Evolutionary conservation across 2,888 invertebrate species (phyloP), one percentile per base, ranked within the genome.

Genomic region (Labia minor): DNA sequence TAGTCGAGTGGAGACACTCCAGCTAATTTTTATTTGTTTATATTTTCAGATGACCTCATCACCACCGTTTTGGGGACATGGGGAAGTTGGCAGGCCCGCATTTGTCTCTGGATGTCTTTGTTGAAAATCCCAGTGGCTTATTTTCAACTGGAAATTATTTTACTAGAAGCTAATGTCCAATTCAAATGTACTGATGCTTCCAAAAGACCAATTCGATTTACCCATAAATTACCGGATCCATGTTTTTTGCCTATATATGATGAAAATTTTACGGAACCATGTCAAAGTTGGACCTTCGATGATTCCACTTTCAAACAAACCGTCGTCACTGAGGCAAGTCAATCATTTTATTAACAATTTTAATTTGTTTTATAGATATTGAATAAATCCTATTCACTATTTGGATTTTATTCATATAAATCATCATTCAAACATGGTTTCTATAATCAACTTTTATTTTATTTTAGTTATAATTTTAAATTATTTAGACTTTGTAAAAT

Each of bases 81-180:
- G 70, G 85, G 85, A 64, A 78, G 72, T 74, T 85, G 85, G 84
- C 85, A 85, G 72, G 75, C 81, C 16, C 73, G 76, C 68, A 80
- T 83, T 70, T 81, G 82, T 67, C 49, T 81, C 33, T 73, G 82
- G 21, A 82, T 85, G 82, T 78, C 83, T 1, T 72, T 85, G 37
- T 72, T 85, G 37, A 85, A 84, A 73, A 75, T 85, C 62, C 83
- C 85, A 0, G 79, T 81, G 19, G 83, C 83, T 37, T 85, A 85
- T 85, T 83, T 83, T 73, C 85, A 85, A 73, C 74, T 85, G 66
- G 83, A 83, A 68, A 84, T 85, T 67, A 80, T 85, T 68, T 84
- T 85, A 72, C 77, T 85, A 74, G 84, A 85, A 14, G 85, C 85
- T 18, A 81, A 81, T 0, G 82, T 83, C 71, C 77, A 81, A 19